A percentile compares a stretch with the other conserved stretches of the same genome.
These are phyloP conservation scores for Phenacoccus solenopsis DNA, from an alignment of 1,140 invertebrate species.

Conservation along the genomic window DNA sequence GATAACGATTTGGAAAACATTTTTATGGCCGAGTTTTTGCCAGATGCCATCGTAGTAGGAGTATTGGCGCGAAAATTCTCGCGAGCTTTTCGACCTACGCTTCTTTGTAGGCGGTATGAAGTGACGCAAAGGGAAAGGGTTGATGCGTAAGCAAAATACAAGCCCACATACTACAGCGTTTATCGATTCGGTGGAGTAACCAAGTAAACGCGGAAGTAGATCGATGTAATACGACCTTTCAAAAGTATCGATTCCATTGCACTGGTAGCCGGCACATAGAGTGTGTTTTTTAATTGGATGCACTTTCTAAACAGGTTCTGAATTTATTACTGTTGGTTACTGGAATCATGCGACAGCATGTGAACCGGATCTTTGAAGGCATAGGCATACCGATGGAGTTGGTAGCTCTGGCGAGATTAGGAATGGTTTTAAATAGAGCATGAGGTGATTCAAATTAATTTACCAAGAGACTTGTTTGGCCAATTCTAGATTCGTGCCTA, in stretches of 20 bases:
- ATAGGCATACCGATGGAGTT: no score
- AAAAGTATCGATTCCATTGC: not conserved
- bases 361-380: not conserved
- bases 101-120: not conserved
- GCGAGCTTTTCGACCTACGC: not conserved
- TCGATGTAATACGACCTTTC: not conserved
- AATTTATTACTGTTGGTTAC: not conserved
- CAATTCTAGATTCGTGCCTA: no score
- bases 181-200: no score
- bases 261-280: not conserved
- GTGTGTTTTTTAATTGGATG: not conserved
- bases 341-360: not conserved
- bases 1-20: no score
- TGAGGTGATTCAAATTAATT: no score
- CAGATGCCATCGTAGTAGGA: no score
- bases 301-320: not conserved
- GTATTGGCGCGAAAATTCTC: not conserved
- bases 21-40: no score
- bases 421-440: no score
- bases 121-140: not conserved
- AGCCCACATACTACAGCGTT: no score
- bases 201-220: not conserved
- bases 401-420: no score
- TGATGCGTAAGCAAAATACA: not conserved
- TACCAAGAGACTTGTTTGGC: no score